Percentiles rank a stretch among this genome's conserved stretches.
These are phyloP conservation scores for Ostrea edulis DNA, from an alignment of 1,140 invertebrate species.

Conservation along the genomic window DNA sequence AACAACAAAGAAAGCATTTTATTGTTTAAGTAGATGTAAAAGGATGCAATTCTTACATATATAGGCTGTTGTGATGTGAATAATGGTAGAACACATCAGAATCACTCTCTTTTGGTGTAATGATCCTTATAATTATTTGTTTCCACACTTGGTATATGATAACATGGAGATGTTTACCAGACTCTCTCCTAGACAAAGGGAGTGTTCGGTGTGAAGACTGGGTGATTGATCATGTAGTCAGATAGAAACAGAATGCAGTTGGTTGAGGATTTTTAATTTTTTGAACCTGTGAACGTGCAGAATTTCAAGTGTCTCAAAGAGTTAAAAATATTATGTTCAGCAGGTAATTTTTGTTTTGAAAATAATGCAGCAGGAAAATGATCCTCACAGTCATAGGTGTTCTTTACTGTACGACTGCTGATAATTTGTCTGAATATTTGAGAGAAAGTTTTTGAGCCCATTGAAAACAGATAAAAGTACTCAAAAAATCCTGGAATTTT, in stretches of 20 bases:
- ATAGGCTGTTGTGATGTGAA: no score
- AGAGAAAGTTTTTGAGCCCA: background rate
- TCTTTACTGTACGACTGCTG: background rate
- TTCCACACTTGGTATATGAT: background rate
- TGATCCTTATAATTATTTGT: background rate
- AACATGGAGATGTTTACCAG: background rate
- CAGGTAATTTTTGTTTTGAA: slow-evolving; percentile 13
- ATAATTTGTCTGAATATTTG: background rate
- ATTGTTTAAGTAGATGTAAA: no score
- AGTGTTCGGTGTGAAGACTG: background rate
- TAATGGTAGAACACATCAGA: background rate
- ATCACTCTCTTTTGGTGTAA: background rate
- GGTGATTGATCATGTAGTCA: background rate
- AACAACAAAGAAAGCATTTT: no score
- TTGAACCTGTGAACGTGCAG: background rate
- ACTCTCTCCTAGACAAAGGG: background rate
- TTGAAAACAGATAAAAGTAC: background rate
- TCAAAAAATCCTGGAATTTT: background rate
- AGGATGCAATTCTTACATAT: no score
- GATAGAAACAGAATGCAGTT: background rate
- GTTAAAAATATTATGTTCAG: background rate
- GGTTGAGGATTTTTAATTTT: background rate
- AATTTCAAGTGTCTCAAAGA: background rate
- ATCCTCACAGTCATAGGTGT: background rate
- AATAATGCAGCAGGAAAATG: background rate